phyloP scores from a whole-genome alignment of 2,113 vertebrate species.

The Pterocles burchelli region DNA sequence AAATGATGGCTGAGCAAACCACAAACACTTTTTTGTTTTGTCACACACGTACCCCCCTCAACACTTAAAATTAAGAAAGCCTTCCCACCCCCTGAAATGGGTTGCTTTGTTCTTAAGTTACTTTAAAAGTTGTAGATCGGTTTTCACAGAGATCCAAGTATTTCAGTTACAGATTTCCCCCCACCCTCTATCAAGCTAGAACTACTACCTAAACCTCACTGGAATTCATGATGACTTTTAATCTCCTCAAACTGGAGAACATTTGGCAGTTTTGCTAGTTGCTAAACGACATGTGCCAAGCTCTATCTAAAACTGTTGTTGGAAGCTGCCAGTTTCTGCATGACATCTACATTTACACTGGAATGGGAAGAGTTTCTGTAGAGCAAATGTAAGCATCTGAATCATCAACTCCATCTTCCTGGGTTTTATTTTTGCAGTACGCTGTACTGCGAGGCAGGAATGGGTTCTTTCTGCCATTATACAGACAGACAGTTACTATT shows the following conservation, averaged over 20 bases:
- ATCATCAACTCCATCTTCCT: background rate
- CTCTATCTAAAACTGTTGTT: background rate
- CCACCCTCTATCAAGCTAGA: background rate
- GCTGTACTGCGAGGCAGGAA: background rate
- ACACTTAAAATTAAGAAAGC: background rate
- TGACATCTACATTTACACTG: background rate
- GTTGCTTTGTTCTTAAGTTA: background rate
- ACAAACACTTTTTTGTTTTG: background rate
- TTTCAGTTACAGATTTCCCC: background rate
- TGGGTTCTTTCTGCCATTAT: background rate
- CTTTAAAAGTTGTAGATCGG: rapidly evolving
- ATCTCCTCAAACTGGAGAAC: background rate
- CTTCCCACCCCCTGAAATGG: background rate
- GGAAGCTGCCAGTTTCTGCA: background rate
- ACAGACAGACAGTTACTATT: background rate
- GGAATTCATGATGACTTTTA: background rate
- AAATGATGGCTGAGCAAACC: background rate
- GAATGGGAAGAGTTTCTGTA: background rate
- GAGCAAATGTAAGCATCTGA: background rate
- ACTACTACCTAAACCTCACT: background rate
- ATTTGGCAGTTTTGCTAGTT: background rate
- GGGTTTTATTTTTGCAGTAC: background rate
- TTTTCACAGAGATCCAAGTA: background rate
- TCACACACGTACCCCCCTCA: background rate
- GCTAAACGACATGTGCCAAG: background rate